Percentiles rank a stretch among this genome's conserved stretches.
Evolutionary conservation across 1,140 invertebrate genomes (phyloP).

Genomic region (Rhyacophila brunnea): DNA sequence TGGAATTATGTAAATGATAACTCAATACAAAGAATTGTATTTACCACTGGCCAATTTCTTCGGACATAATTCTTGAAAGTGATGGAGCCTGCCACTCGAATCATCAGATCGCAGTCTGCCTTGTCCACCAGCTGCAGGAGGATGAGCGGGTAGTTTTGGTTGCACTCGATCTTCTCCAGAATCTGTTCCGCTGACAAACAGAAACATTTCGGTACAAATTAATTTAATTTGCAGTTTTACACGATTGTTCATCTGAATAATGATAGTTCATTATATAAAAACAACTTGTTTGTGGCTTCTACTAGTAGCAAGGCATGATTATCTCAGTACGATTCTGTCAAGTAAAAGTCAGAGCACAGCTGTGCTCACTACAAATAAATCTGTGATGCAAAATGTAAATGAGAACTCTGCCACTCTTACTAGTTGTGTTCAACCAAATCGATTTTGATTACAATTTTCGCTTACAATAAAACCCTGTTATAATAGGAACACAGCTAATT

Average conservation of each 20-base stretch:
- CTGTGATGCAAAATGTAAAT: too few relatives aligned
- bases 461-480: too few relatives aligned
- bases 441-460: too few relatives aligned
- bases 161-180: slow-evolving; percentile 84
- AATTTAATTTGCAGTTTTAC: slow-evolving; percentile 9
- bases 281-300: background rate
- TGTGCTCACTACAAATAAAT: background rate
- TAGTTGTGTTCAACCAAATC: too few relatives aligned
- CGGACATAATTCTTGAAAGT: slow-evolving; percentile 97
- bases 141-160: slow-evolving; percentile 88
- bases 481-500: too few relatives aligned
- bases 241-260: slow-evolving; percentile 3
- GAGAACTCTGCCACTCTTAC: too few relatives aligned
- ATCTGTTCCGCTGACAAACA: slow-evolving; percentile 84
- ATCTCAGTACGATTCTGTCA: background rate
- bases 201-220: slow-evolving; percentile 18
- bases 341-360: background rate
- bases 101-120: slow-evolving; percentile 71
- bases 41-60: slow-evolving; percentile 89
- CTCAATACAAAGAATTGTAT: too few relatives aligned
- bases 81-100: slow-evolving; percentile 85
- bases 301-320: background rate
- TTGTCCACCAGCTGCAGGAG: slow-evolving; percentile 84
- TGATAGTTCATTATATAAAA: slow-evolving; percentile 1
- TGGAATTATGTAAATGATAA: too few relatives aligned